These are phyloP conservation scores for Bubalus kerabau DNA, from an alignment of 2,113 vertebrate species.

Conservation along the genomic window DNA sequence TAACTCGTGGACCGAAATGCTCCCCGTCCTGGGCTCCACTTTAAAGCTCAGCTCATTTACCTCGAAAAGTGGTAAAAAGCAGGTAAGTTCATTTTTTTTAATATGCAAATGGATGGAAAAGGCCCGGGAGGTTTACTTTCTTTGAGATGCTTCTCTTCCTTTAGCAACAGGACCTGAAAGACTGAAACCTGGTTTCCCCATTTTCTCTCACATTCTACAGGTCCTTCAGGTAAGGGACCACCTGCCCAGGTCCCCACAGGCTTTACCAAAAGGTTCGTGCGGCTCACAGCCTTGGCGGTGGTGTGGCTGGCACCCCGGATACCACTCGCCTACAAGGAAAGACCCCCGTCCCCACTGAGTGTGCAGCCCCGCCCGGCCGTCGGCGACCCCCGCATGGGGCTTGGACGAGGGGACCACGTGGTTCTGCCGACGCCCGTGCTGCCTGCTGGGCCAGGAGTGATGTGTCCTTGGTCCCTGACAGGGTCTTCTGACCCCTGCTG, in stretches of 20 bases:
- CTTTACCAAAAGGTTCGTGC: not conserved
- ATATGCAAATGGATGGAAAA: not conserved
- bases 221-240: not conserved
- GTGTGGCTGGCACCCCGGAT: fast-evolving
- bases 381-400: fast-evolving
- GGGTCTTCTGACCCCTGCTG: fast-evolving
- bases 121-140: not conserved
- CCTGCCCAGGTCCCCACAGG: not conserved
- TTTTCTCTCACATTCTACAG: fast-evolving
- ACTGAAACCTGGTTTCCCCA: too few species aligned
- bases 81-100: not conserved
- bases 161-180: not conserved
- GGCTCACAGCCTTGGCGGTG: not conserved
- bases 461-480: not conserved
- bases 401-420: not conserved
- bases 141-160: not conserved
- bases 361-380: too few species aligned
- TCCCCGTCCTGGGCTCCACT: fast-evolving
- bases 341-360: too few species aligned
- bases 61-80: not conserved
- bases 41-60: not conserved
- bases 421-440: fast-evolving
- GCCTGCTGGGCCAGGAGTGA: not conserved
- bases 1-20: fast-evolving
- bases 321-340: too few species aligned